phyloP scores from a whole-genome alignment of 2,888 invertebrate genomes.

The Leucoma salicis region DNA sequence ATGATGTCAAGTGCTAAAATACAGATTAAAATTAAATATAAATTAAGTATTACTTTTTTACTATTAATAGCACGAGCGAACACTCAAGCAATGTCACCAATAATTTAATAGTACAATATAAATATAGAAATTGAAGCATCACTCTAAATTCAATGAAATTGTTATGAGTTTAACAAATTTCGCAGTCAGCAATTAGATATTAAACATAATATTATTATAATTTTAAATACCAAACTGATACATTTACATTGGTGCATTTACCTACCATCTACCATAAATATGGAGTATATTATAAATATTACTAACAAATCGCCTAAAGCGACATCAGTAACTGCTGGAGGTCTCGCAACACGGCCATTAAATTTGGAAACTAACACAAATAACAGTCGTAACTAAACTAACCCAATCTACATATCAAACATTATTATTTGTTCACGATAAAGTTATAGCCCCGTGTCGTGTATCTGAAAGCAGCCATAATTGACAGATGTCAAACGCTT shows the following conservation, averaged over 20 bases:
- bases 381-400: constrained; percentile 28
- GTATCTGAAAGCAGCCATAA: constrained; percentile 52
- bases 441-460: constrained; percentile 31
- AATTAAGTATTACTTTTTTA: too few relatives aligned
- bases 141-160: too few relatives aligned
- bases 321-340: background rate
- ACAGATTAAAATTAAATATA: too few relatives aligned
- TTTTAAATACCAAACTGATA: background rate
- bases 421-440: constrained; percentile 31
- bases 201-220: background rate
- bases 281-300: too few relatives aligned
- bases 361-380: constrained; percentile 29
- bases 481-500: constrained; percentile 79
- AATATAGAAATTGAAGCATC: too few relatives aligned
- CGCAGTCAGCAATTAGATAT: background rate
- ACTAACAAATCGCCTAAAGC: background rate
- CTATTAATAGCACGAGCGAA: too few relatives aligned
- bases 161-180: constrained; percentile 7
- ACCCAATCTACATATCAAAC: constrained; percentile 26
- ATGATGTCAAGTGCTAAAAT: too few relatives aligned
- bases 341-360: constrained; percentile 8
- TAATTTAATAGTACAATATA: too few relatives aligned
- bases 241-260: background rate
- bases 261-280: background rate
- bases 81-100: too few relatives aligned